Base-by-base conservation (phyloP, 1,140 invertebrate genomes). In the Apocrypta bakeri region DNA sequence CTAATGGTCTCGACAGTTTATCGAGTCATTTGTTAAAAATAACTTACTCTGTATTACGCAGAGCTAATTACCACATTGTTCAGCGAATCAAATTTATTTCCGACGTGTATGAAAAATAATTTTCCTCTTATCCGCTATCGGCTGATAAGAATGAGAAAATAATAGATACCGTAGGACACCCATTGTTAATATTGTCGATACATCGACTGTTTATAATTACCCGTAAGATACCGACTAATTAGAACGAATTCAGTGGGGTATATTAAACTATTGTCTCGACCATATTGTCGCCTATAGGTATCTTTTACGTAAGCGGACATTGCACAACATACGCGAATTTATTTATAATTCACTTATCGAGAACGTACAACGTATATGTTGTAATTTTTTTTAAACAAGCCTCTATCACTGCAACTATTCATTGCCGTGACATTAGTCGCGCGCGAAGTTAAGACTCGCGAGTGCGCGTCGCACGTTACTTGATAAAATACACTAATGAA, bases 291-390 rank as follows among this genome's bases (percentile, higher is more conserved):
- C n/a, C n/a, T n/a, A n/a, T n/a, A n/a, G n/a, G n/a, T 27, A 64
- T 21, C 2, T 17, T 9, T 64, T 64, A 64, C 1, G 63, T 7
- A 64, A 64, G 1, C 63, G n/a, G 63, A 64, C 25, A 24, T 27
- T 66, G 64, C 24, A 27, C 27, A 56, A 17, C 9, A 21, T 11
- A 21, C 17, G 31, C 1, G 25, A 73, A 73, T 73, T 73, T 73
- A 73, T 73, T 73, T 73, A 73, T 73, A 73, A 73, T 73, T 37
- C n/a, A 73, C 24, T 33, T 25, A 29, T n/a, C 24, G 63, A 64
- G n/a, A 9, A 25, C n/a, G n/a, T 11, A 0, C 6, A 29, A 66
- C 14, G 14, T 66, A 27, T 66, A 25, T 27, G 29, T 66, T 27
- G 3, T 27, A 24, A n/a, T 29, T 14, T 25, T 14, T 25, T 66